Conservation (phyloP, 2,888 invertebrate genomes). For the Polyploca ridens region DNA sequence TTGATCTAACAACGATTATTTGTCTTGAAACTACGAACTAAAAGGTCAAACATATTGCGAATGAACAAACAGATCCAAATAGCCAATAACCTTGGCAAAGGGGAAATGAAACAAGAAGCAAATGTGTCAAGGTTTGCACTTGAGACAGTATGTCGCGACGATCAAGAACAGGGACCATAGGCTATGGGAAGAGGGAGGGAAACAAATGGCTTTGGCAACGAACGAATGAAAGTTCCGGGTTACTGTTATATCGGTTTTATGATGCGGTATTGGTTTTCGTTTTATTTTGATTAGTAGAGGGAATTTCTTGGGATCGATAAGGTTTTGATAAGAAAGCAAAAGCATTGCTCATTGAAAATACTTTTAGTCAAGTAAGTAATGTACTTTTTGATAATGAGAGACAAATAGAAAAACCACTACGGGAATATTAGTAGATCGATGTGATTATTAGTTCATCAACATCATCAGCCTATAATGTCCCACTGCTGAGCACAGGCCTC, state of each 20-base stretch:
- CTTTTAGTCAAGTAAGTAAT: too few relatives aligned
- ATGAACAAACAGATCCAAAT: not conserved
- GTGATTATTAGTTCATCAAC: too few relatives aligned
- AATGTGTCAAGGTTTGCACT: not conserved
- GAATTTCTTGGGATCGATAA: too few relatives aligned
- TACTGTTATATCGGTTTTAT: not conserved
- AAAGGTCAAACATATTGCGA: not conserved
- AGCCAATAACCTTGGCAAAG: conserved; percentile 4
- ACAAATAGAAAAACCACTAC: too few relatives aligned
- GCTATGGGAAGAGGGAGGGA: not conserved
- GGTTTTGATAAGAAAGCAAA: too few relatives aligned
- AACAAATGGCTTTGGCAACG: not conserved
- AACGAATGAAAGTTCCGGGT: not conserved
- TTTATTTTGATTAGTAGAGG: not conserved
- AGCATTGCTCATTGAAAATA: too few relatives aligned
- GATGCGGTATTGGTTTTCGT: not conserved
- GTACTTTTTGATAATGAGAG: too few relatives aligned
- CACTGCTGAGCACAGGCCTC: too few relatives aligned
- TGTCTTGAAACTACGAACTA: too few relatives aligned
- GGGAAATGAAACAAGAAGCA: not conserved
- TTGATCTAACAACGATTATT: too few relatives aligned
- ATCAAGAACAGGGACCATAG: not conserved
- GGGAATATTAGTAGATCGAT: too few relatives aligned
- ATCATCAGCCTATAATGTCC: too few relatives aligned
- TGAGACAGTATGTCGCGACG: conserved; percentile 1